These are phyloP conservation scores for Myrmophylax atrothorax DNA, from an alignment of 2,113 vertebrate species.

Conservation along the genomic window DNA sequence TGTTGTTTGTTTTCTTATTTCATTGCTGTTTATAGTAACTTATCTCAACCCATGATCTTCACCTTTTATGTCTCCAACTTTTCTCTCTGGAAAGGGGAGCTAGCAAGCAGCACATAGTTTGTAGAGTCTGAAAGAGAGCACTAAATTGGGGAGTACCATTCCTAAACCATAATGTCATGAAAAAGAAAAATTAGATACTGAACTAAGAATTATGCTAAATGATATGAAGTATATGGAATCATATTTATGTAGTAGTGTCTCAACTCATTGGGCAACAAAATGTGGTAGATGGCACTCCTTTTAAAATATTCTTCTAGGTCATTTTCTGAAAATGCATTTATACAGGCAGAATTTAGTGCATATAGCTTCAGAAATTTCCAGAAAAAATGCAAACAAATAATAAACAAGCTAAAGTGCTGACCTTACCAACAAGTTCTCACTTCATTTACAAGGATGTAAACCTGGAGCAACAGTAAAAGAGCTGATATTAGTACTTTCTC, in stretches of 20 bases:
- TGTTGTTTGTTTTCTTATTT: neutral
- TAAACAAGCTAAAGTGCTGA: conserved; percentile 14
- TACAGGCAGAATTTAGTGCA: neutral
- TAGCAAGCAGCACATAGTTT: neutral
- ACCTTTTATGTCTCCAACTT: neutral
- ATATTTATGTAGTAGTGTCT: neutral
- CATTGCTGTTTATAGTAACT: neutral
- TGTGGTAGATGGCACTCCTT: rapidly evolving
- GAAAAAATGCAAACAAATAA: neutral
- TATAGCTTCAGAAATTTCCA: neutral
- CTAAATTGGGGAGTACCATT: neutral
- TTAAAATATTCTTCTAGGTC: neutral
- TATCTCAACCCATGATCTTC: neutral
- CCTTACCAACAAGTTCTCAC: neutral
- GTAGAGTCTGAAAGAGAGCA: neutral
- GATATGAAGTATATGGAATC: neutral
- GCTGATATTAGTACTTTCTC: conserved; percentile 42
- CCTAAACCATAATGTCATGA: neutral
- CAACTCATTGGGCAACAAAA: neutral
- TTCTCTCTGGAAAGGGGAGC: neutral
- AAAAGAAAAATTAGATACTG: neutral
- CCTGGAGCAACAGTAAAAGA: conserved; percentile 7
- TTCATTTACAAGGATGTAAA: neutral
- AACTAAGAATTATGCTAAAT: neutral
- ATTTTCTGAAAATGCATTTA: neutral